phyloP scores from a whole-genome alignment of 2,113 vertebrate species.

The Hyperoodon ampullatus region DNA sequence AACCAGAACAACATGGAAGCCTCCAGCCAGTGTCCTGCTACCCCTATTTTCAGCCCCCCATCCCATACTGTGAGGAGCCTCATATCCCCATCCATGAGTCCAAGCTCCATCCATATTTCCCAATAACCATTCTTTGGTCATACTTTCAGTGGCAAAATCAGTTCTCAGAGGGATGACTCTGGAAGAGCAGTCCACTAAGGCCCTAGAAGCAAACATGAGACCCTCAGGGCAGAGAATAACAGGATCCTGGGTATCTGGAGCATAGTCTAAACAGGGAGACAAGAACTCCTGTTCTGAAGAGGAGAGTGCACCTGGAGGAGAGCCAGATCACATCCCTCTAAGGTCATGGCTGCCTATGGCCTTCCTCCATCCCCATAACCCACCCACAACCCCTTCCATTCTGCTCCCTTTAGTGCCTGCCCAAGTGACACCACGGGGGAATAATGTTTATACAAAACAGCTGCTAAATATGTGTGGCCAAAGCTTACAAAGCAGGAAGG shows the following conservation, averaged over 20 bases:
- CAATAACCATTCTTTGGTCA: not conserved
- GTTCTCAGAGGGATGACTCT: not conserved
- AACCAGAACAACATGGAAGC: not conserved
- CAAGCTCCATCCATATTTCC: not conserved
- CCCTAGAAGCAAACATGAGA: not conserved
- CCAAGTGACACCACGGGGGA: conserved; percentile 15
- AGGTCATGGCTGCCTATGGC: not conserved
- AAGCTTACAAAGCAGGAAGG: conserved; percentile 46
- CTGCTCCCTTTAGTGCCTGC: conserved; percentile 26
- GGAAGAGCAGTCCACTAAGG: not conserved
- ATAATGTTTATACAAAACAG: conserved; percentile 55
- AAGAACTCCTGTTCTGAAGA: conserved; percentile 15
- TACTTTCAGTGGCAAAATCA: not conserved
- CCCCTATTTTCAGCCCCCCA: not conserved
- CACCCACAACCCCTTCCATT: not conserved
- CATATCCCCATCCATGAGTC: not conserved
- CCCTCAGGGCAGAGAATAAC: not conserved
- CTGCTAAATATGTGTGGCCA: conserved; percentile 29
- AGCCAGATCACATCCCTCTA: not conserved
- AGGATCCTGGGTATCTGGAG: not conserved
- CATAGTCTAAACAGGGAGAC: not conserved
- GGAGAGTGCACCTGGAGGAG: not conserved
- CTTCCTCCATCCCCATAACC: not conserved
- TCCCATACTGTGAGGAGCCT: not conserved
- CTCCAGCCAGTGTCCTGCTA: not conserved